Base-by-base conservation (phyloP, 2,113 vertebrate genomes). In the Ia io region DNA sequence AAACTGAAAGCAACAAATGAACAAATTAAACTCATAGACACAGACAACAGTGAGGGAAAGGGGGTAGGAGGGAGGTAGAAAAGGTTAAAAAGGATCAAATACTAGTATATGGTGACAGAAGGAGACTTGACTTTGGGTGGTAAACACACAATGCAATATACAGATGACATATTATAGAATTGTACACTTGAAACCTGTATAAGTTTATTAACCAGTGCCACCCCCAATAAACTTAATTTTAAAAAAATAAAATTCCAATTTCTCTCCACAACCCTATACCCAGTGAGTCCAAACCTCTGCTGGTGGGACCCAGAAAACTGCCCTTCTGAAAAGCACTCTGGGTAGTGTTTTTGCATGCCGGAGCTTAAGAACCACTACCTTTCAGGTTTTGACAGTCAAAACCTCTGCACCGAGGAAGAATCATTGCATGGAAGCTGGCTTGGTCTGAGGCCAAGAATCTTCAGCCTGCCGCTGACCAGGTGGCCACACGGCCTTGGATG, bases 381-480 rank as follows among this genome's bases (percentile, higher is more conserved):
- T 86, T 37, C 37, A 47, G 56, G 40, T 83, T 78, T 74, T 61
- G 40, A 86, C 25, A 67, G 10, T 80, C 67, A 53, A 78, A 53
- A 69, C 28, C 20, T 91, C 87, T 40, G 37, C 30, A 63, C 25
- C 11, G 18, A 80, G 16, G 20, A 51, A 76, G 71, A 25, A 78
- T 70, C n/a, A 3, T 18, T 28, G 18, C 30, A n/a, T 13, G 7
- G 49, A 93, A 69, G 28, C 23, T 70, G 49, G 37, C 70, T 91
- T 91, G 76, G 37, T 80, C 65, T 84, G 73, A 95, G 32, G 65
- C 59, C 94, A 90, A 44, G 6, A 86, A 56, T 65, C 70, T 47
- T 79, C 10, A 30, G 37, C 28, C 71, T 91, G 28, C 44, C 1
- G 2, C 44, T 32, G 49, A 25, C 53, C 80, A 65, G 56, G 82